Base-by-base conservation (phyloP, 2,888 invertebrate species). In the Lycaena phlaeas region DNA sequence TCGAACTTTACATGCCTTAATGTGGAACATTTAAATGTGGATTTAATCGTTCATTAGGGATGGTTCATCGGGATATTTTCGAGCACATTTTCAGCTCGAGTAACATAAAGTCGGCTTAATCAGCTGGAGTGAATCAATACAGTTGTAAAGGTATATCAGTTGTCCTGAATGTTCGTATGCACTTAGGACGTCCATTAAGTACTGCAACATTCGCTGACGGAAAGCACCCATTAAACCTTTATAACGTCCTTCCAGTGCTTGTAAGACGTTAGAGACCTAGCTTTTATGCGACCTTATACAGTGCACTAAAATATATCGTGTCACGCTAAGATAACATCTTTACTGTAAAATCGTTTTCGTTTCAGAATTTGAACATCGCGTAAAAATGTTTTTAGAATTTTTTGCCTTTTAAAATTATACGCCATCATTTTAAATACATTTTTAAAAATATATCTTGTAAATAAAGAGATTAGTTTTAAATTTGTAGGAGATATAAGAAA, bases 221-320 rank as follows among this genome's bases (percentile, higher is more conserved):
- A 77, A 78, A 74, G 75, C 68, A 75, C 71, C 75, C 78, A 69
- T 82, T 79, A 82, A 84, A 82, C 72, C 77, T 79, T 82, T 82
- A 84, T 77, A 78, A 81, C 79, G 79, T 81, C 81, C 81, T 79
- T 78, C 78, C 77, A 81, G 72, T 70, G 78, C 82, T 81, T 81
- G 79, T 82, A 81, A 81, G 81, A 64, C 81, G 76, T 72, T 81
- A 75, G 70, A 73, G 64, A 72, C 65, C 64, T 71, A 61, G 59
- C 62, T 71, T 77, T 77, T 79, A 79, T 79, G 67, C 56, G 74
- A 73, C 69, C 69, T 55, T n/a, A 54, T 64, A 73, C 69, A 69
- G 54, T n/a, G 54, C 59, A 65, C 64, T 64, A 70, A 45, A 45
- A 46, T 44, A 44, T 49, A 44, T 47, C 47, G 43, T 49, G 47